Evolutionary conservation across 2,797 vertebrate genomes (phyloP).

Genomic region (Poeciliopsis presidionis): DNA sequence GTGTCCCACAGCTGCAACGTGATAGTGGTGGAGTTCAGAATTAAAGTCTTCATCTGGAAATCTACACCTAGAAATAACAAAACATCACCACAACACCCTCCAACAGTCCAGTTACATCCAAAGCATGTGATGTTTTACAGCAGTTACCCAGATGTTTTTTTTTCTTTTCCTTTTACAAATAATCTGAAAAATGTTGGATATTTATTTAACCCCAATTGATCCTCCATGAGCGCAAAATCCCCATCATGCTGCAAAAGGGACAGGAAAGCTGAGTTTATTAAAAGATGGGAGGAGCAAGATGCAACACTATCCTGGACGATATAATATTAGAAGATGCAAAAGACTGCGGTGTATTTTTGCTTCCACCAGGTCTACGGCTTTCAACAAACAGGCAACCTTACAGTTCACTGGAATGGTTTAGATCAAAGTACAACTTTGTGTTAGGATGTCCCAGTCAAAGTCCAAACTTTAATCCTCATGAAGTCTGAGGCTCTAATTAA

Average conservation of each 20-base stretch:
- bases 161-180: not conserved
- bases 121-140: not conserved
- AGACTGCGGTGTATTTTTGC: not conserved
- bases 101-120: not conserved
- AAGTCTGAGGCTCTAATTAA: not conserved
- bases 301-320: not conserved
- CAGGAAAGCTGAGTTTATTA: not conserved
- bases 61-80: constrained; percentile 76
- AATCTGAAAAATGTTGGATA: not conserved
- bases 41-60: constrained; percentile 84
- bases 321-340: not conserved
- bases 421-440: not conserved
- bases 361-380: not conserved
- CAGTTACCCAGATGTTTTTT: not conserved
- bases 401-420: not conserved
- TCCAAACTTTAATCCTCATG: not conserved
- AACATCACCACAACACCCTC: not conserved
- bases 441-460: not conserved
- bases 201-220: not conserved
- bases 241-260: not conserved
- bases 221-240: not conserved
- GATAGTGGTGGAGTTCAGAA: constrained; percentile 77
- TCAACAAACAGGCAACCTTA: not conserved
- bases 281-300: not conserved
- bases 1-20: constrained; percentile 89